phyloP scores from a whole-genome alignment of 2,113 vertebrate genomes.

The Anser cygnoides region DNA sequence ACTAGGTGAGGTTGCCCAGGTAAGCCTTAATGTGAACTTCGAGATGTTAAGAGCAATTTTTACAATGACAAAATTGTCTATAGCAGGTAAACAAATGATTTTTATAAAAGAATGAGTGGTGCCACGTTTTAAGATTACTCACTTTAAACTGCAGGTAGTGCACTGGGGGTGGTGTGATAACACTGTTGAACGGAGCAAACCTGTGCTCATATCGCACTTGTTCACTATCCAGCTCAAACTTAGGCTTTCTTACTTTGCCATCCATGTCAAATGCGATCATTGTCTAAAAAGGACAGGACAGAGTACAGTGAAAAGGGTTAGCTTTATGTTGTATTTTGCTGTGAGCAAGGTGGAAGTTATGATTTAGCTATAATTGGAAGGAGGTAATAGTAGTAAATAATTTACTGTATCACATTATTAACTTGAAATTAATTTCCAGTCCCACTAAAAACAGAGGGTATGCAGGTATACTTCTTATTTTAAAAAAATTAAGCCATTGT shows the following conservation, averaged over 20 bases:
- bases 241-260: conserved; percentile 95
- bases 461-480: neutral
- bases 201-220: conserved; percentile 98
- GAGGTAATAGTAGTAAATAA: neutral
- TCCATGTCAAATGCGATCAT: conserved; percentile 99
- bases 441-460: neutral
- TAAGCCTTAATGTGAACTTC: neutral
- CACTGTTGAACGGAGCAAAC: conserved; percentile 98
- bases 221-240: conserved; percentile 97
- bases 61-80: neutral
- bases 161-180: conserved; percentile 96
- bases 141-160: conserved; percentile 99
- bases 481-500: neutral
- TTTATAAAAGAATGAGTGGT: neutral
- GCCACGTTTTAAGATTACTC: neutral
- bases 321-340: neutral
- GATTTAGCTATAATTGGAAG: neutral
- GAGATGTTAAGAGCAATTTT: neutral
- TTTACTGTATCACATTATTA: neutral
- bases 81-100: neutral
- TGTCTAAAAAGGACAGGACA: conserved; percentile 78
- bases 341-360: neutral
- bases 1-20: neutral
- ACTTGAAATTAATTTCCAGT: neutral
- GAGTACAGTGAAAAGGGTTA: neutral